A percentile compares a stretch with the other conserved stretches of the same genome.
Evolutionary conservation across 2,888 invertebrate genomes (phyloP).

Genomic region (Byasa hedistus): DNA sequence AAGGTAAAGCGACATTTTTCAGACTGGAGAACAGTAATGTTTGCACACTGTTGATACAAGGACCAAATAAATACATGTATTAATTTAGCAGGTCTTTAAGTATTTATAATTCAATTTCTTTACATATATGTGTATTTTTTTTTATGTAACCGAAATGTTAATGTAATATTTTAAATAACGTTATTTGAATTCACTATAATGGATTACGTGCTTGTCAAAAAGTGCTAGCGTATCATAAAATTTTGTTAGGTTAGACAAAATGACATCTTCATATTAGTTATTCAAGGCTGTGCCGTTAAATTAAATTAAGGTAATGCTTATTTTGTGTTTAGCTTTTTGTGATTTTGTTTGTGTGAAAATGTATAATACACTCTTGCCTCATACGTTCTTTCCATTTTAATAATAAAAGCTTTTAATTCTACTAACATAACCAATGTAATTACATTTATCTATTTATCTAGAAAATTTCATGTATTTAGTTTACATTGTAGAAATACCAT

Average conservation of each 20-base stretch:
- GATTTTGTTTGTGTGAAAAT: no score
- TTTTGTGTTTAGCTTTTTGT: not conserved
- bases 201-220: constrained; percentile 1
- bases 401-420: no score
- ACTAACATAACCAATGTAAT: no score
- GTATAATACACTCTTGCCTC: not conserved
- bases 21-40: no score
- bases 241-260: not conserved
- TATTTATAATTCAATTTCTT: no score
- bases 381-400: not conserved
- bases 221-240: not conserved
- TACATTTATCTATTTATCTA: no score
- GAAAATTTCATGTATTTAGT: no score
- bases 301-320: not conserved
- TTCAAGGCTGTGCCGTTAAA: not conserved
- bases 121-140: not conserved
- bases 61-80: no score
- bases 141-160: not conserved
- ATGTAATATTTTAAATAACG: not conserved
- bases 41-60: no score
- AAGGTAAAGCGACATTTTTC: no score
- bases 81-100: no score
- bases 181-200: not conserved
- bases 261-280: not conserved
- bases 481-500: no score